Conservation (phyloP, 2,888 invertebrate species). For the Branchellion lobata region DNA sequence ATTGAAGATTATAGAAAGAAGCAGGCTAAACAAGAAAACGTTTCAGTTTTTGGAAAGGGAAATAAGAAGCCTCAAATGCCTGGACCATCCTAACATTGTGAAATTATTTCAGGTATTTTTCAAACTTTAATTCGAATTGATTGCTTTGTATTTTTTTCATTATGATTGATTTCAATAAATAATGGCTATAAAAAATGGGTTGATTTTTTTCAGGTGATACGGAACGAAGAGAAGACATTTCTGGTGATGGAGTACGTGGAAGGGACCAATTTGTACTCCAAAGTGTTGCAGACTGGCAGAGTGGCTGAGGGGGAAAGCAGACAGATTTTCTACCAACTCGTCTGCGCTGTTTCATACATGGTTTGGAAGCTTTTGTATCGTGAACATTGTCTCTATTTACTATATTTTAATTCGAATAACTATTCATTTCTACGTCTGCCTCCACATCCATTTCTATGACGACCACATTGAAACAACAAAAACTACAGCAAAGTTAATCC, state of each 20-base stretch:
- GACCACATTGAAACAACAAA: too few species aligned
- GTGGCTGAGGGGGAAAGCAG: slow-evolving; percentile 71
- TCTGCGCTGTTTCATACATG: slow-evolving; percentile 74
- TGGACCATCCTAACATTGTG: slow-evolving; percentile 74
- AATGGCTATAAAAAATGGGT: too few species aligned
- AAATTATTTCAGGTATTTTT: slow-evolving; percentile 62
- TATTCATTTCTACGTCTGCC: too few species aligned
- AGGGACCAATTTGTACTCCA: slow-evolving; percentile 75
- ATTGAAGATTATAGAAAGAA: slow-evolving; percentile 74
- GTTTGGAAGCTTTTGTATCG: too few species aligned
- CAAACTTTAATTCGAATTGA: too few species aligned
- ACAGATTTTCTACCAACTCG: slow-evolving; percentile 71
- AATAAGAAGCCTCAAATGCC: slow-evolving; percentile 72
- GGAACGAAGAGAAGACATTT: slow-evolving; percentile 73
- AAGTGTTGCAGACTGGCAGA: slow-evolving; percentile 71
- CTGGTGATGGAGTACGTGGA: slow-evolving; percentile 75
- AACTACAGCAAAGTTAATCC: too few species aligned
- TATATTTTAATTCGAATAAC: too few species aligned
- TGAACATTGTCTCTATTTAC: too few species aligned
- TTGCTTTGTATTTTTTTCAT: too few species aligned
- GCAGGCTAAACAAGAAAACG: slow-evolving; percentile 72
- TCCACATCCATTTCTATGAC: too few species aligned
- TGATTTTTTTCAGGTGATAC: slow-evolving; percentile 65
- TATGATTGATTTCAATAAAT: too few species aligned
- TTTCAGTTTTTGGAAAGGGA: slow-evolving; percentile 71